A percentile compares a stretch with the other conserved stretches of the same genome.
Conservation (phyloP, 1,140 invertebrate species). For the Sipha flava region DNA sequence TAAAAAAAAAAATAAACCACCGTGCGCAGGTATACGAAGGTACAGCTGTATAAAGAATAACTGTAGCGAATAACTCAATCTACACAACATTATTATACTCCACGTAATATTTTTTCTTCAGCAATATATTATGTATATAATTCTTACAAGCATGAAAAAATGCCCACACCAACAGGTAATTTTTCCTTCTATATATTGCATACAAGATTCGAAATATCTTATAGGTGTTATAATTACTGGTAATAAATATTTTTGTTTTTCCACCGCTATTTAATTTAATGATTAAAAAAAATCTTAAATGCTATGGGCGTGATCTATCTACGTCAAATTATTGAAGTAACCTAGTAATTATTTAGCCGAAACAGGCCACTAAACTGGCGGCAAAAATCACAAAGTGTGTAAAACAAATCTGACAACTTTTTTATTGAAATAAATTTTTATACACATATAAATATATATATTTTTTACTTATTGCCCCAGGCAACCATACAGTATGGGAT, state of each 20-base stretch:
- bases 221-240: conserved; percentile 8
- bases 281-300: background rate
- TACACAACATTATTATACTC: no score
- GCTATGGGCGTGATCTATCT: background rate
- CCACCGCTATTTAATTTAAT: conserved; percentile 3
- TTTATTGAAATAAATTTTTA: background rate
- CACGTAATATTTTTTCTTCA: no score
- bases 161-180: background rate
- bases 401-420: conserved; percentile 10
- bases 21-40: no score
- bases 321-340: conserved; percentile 13
- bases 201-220: background rate
- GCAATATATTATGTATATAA: no score
- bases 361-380: conserved; percentile 5
- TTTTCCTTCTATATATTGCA: background rate
- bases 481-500: background rate
- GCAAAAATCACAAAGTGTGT: conserved; percentile 12
- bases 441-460: background rate
- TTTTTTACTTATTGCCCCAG: background rate
- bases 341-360: conserved; percentile 19
- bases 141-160: no score
- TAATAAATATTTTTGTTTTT: conserved; percentile 7
- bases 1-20: no score
- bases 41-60: no score
- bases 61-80: no score